Percentiles rank a stretch among this genome's conserved stretches.
These are phyloP conservation scores for Apamea monoglypha DNA, from an alignment of 2,888 invertebrate genomes.

Conservation along the genomic window DNA sequence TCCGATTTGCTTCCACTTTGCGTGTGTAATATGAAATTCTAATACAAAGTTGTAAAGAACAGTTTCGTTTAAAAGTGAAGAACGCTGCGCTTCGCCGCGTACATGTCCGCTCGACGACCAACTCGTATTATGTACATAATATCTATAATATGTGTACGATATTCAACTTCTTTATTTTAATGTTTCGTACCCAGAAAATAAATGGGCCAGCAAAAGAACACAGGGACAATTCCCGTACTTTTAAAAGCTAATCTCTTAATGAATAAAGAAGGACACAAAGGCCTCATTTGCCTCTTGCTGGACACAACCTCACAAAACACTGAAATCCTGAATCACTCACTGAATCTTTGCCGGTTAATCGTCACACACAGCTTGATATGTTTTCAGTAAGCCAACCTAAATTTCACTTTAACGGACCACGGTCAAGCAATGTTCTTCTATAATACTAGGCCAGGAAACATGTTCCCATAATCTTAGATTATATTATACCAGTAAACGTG, in stretches of 20 bases:
- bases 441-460: constrained; percentile 3
- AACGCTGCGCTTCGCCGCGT: constrained; percentile 52
- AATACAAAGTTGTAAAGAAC: constrained; percentile 57
- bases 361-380: not conserved
- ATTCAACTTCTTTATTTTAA: constrained; percentile 15
- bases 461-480: constrained; percentile 33
- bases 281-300: not conserved
- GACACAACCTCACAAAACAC: not conserved
- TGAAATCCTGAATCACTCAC: too few relatives aligned
- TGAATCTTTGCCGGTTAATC: not conserved
- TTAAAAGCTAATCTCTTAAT: not conserved
- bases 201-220: not conserved
- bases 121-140: constrained; percentile 23
- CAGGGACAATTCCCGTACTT: not conserved
- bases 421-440: constrained; percentile 11
- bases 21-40: constrained; percentile 56
- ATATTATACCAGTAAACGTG: constrained; percentile 41
- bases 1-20: constrained; percentile 40
- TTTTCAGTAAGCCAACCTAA: constrained; percentile 8
- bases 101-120: constrained; percentile 18
- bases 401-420: constrained; percentile 14
- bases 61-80: constrained; percentile 59
- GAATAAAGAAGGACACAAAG: not conserved
- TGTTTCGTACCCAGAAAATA: not conserved
- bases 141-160: constrained; percentile 6